Evolutionary conservation across 2,113 vertebrate genomes (phyloP).

Genomic region (Bagarius yarrelli): DNA sequence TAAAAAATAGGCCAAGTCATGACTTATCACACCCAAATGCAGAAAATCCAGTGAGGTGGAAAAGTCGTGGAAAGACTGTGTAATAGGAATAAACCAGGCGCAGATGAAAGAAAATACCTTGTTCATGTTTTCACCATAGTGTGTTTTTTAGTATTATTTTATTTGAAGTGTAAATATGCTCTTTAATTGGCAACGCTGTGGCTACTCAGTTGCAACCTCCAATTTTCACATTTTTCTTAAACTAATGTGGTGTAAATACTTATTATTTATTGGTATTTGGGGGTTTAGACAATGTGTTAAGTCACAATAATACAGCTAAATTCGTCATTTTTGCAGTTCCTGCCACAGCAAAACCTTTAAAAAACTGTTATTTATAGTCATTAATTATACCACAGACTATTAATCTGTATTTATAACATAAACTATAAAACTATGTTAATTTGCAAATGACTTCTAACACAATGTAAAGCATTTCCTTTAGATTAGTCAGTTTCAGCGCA

Average conservation of each 20-base stretch:
- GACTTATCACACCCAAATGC: conserved; percentile 32
- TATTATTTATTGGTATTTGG: not conserved
- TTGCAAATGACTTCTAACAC: too few species aligned
- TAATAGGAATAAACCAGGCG: not conserved
- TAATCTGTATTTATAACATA: too few species aligned
- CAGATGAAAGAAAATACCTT: not conserved
- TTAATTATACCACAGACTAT: too few species aligned
- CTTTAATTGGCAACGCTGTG: not conserved
- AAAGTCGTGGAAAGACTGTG: not conserved
- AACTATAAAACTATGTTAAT: too few species aligned
- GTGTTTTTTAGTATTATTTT: too few species aligned
- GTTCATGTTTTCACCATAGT: too few species aligned
- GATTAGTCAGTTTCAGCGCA: too few species aligned
- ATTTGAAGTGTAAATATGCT: not conserved
- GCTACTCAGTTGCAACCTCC: not conserved
- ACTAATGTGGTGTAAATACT: too few species aligned
- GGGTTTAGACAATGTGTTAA: not conserved
- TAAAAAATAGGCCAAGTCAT: conserved; percentile 47
- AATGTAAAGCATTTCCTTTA: too few species aligned
- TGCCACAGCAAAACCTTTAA: not conserved
- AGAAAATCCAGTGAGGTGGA: conserved; percentile 9
- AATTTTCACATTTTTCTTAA: too few species aligned
- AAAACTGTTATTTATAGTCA: too few species aligned
- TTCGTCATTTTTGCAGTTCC: not conserved
- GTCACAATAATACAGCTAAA: too few species aligned